These are phyloP conservation scores for Ornithoptera priamus DNA, from an alignment of 2,888 invertebrate genomes.

Conservation along the genomic window DNA sequence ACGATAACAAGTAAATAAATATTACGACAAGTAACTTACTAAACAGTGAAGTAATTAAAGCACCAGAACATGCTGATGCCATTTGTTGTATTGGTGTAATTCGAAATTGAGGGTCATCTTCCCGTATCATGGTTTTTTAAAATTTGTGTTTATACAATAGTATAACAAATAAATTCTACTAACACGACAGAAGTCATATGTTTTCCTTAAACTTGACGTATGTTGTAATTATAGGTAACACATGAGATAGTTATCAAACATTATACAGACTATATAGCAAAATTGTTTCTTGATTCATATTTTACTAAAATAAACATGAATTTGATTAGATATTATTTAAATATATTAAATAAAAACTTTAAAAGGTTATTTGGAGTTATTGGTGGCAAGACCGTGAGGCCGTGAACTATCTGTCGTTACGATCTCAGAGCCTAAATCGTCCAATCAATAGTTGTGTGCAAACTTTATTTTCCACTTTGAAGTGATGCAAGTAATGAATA, in stretches of 20 bases:
- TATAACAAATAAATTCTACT: conserved; percentile 15
- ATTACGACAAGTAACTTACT: conserved; percentile 78
- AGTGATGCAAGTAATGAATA: too few relatives aligned
- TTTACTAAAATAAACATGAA: too few relatives aligned
- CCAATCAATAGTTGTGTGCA: too few relatives aligned
- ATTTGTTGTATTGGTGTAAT: conserved; percentile 91
- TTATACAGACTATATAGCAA: neutral
- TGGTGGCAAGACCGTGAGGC: too few relatives aligned
- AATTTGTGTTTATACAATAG: conserved; percentile 10
- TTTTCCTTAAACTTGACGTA: conserved; percentile 32
- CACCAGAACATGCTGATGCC: conserved; percentile 92
- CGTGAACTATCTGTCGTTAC: too few relatives aligned
- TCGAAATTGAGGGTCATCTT: conserved; percentile 88
- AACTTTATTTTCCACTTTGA: too few relatives aligned
- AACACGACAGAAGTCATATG: conserved; percentile 34
- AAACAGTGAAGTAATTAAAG: conserved; percentile 91
- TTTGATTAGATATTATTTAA: too few relatives aligned
- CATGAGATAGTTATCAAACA: neutral
- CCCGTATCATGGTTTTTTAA: conserved; percentile 62
- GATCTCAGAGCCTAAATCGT: too few relatives aligned
- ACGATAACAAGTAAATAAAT: too few relatives aligned
- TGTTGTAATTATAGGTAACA: neutral
- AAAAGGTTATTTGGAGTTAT: too few relatives aligned
- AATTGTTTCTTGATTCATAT: too few relatives aligned
- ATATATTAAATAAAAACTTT: too few relatives aligned